phyloP scores from a whole-genome alignment of 2,888 invertebrate species.

The Acleris laterana region DNA sequence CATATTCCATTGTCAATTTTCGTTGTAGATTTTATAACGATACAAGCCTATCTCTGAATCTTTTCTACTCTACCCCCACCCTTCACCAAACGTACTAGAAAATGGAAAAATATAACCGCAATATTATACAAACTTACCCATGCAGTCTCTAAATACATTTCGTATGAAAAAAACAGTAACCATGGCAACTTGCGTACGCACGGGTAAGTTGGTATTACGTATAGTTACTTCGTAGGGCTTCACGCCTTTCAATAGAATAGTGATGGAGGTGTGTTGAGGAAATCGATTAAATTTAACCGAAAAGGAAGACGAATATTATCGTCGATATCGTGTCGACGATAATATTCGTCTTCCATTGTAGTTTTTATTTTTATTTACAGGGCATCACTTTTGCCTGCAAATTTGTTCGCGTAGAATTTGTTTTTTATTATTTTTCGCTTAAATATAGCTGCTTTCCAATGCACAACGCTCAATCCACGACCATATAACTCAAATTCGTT shows the following conservation, averaged over 20 bases:
- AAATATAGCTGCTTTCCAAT: too few species aligned
- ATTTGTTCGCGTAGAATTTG: too few species aligned
- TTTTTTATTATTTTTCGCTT: too few species aligned
- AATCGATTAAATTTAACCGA: slow-evolving; percentile 2
- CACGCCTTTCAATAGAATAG: slow-evolving; percentile 33
- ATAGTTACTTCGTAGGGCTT: slow-evolving; percentile 34
- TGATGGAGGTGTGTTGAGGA: background rate
- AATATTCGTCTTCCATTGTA: too few species aligned
- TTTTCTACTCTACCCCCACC: slow-evolving; percentile 25
- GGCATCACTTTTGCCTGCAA: too few species aligned
- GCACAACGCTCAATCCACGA: too few species aligned
- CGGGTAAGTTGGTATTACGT: slow-evolving; percentile 13
- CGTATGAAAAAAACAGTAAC: slow-evolving; percentile 1
- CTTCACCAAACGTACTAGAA: slow-evolving; percentile 34
- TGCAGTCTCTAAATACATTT: background rate
- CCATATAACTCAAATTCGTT: too few species aligned
- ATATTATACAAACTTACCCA: slow-evolving; percentile 19
- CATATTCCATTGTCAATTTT: too few species aligned
- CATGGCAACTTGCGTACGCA: background rate
- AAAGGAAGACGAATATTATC: background rate
- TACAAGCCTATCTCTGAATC: slow-evolving; percentile 9
- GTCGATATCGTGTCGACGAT: too few species aligned
- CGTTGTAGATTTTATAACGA: too few species aligned
- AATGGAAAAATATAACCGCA: slow-evolving; percentile 35
- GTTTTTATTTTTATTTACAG: too few species aligned